Evolutionary conservation across 2,113 vertebrate species (phyloP), one percentile per base, ranked within the genome.

Genomic region (Campylomormyrus numenius): DNA sequence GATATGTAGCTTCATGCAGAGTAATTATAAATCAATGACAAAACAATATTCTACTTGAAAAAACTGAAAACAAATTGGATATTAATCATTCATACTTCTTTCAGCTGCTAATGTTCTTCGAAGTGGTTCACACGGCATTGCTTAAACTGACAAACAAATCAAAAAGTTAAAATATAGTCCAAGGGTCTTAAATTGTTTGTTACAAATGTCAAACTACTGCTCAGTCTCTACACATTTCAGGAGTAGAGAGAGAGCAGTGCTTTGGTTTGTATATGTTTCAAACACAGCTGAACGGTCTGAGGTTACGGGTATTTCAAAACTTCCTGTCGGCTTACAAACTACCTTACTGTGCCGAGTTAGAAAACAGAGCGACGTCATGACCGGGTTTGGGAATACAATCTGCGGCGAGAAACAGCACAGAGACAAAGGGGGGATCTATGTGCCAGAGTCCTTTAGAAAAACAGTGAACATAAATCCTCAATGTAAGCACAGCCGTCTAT

Each of bases 321-420:
- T 91, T 92, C 92, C 53, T 91, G 87, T 85, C 93, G 85, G 85
- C 31, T 56, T 53, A 53, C 85, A 89, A 90, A 93, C 92, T 93
- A 35, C 88, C 93, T 93, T 93, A 91, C 91, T 87, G 92, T 92
- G 92, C 88, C 35, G 90, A 53, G 89, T 92, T 92, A 58, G 92
- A 88, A 92, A 92, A 90, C 70, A 91, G 92, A 53, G 50, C 39
- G 94, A 94, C 92, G 91, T 92, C 93, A 93, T 91, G 91, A 92
- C 94, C 93, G 94, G 91, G 92, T 92, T 89, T 90, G 93, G 92
- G 92, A 93, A 92, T 93, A 94, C 95, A 94, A 94, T 94, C 94
- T 93, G 94, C 91, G 94, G 92, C 93, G 93, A 94, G 93, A 94
- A 95, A 94, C 93, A 95, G 95, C 84, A 91, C 90, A 3, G 11